Conservation (phyloP, 2,888 invertebrate genomes). For the Cataglyphis cursor region DNA sequence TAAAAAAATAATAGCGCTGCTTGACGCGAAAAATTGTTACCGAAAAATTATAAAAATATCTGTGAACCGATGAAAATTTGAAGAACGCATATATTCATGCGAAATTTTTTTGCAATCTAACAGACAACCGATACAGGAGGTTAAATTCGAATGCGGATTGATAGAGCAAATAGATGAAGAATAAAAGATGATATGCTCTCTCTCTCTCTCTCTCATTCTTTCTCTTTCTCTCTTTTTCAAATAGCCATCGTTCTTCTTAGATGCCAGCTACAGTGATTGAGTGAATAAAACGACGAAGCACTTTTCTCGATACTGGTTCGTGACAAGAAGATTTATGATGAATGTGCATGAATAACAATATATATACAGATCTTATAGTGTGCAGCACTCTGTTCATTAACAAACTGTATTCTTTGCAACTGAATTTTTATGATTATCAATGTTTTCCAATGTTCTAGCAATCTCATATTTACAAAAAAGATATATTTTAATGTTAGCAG, state of each 20-base stretch:
- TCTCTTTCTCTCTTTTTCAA: not conserved
- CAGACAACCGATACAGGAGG: not conserved
- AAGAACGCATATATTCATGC: not conserved
- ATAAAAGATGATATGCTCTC: constrained; percentile 25
- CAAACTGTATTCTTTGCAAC: not conserved
- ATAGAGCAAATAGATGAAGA: constrained; percentile 21
- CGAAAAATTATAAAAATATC: not conserved
- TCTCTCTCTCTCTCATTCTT: too few relatives aligned
- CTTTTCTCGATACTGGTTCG: constrained; percentile 39
- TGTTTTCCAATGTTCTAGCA: too few relatives aligned
- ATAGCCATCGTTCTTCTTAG: constrained; percentile 61
- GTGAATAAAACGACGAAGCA: constrained; percentile 50
- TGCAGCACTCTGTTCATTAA: not conserved
- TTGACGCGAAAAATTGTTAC: not conserved
- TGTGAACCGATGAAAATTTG: not conserved
- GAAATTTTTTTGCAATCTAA: not conserved
- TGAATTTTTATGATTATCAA: not conserved
- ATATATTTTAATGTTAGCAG: not conserved
- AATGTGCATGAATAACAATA: constrained; percentile 19
- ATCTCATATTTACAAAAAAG: not conserved
- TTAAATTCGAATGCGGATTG: constrained; percentile 40
- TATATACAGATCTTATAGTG: not conserved
- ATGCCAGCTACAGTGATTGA: constrained; percentile 54
- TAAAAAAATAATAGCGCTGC: not conserved
- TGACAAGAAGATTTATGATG: constrained; percentile 51